Evolutionary conservation across 2,888 invertebrate genomes (phyloP).

Genomic region (Caradrina clavipalpis): DNA sequence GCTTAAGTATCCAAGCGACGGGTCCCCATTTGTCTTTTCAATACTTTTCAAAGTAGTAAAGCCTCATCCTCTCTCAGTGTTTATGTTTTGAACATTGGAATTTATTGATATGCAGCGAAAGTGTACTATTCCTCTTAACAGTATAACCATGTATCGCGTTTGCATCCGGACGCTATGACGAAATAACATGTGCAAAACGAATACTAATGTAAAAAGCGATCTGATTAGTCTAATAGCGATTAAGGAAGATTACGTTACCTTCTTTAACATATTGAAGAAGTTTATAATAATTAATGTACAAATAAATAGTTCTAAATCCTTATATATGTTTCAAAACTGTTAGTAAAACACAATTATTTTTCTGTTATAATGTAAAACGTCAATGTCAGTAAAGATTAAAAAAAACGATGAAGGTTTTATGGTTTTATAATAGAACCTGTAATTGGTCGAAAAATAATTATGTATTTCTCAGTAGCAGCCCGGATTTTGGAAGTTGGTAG

Average conservation of each 20-base stretch:
- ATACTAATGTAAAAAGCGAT: constrained; percentile 54
- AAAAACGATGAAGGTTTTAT: constrained; percentile 1
- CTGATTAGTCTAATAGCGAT: constrained; percentile 41
- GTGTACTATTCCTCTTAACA: constrained; percentile 58
- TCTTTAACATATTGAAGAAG: constrained; percentile 58
- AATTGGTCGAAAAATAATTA: no score
- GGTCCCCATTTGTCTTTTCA: background rate
- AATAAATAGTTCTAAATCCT: constrained; percentile 44
- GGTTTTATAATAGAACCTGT: background rate
- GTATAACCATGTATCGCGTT: constrained; percentile 56
- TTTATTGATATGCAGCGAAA: constrained; percentile 64
- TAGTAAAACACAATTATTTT: background rate
- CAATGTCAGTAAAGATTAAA: background rate
- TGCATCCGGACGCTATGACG: constrained; percentile 62
- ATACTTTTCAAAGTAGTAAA: constrained; percentile 23
- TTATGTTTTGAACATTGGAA: constrained; percentile 55
- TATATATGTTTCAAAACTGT: constrained; percentile 22
- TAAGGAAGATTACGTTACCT: constrained; percentile 55
- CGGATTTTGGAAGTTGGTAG: no score
- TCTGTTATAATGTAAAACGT: background rate
- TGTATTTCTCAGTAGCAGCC: no score
- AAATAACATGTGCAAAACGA: constrained; percentile 51
- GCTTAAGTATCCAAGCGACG: background rate
- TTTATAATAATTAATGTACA: constrained; percentile 19
- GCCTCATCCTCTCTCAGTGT: constrained; percentile 30